Base-by-base conservation (phyloP, 2,113 vertebrate genomes). In the Neotragus moschatus region DNA sequence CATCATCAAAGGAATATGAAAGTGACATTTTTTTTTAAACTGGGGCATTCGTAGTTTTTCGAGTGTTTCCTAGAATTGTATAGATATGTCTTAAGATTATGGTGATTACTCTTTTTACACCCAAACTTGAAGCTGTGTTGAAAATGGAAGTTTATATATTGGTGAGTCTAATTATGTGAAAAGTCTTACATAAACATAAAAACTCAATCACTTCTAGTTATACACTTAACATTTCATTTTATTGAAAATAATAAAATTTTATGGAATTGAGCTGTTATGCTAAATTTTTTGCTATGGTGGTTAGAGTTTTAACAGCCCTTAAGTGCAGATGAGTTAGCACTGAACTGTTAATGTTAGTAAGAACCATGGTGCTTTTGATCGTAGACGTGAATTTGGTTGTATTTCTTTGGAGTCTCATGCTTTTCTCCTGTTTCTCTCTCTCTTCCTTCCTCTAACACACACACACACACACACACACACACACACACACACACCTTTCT, bases 221-320 rank as follows among this genome's bases (percentile, higher is more conserved):
- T 28, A 58, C 28, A 91, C 43, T 82, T 94, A 70, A 45, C 86
- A 56, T 88, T 95, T 81, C 7, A 0, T 39, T 90, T 94, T 88
- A 95, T 84, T 73, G 84, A 53, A 97, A 90, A 94, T 89, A 63
- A 88, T 97, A 96, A 96, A 95, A 77, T 95, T 88, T 39, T 39
- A 82, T 47, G 85, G 91, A 66, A 45, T 84, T 66, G 84, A 92
- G 81, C 53, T 66, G 90, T 58, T 75, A 39, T 4, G 10, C 86
- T 56, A 36, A 2, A 70, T 56, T 90, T 88, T 93, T 93, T 19
- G 56, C 84, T 87, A 2, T 9, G 21, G 14, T 45, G 47, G 84
- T 47, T 84, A 23, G 90, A 39, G 56, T n/a, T 87, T 58, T 81
- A 87, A 51, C 53, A 92, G 7, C 81, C 26, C 77, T 88, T n/a